A percentile compares a stretch with the other conserved stretches of the same genome.
phyloP scores from a whole-genome alignment of 2,888 invertebrate species.

The Chromoteleia sp. region DNA sequence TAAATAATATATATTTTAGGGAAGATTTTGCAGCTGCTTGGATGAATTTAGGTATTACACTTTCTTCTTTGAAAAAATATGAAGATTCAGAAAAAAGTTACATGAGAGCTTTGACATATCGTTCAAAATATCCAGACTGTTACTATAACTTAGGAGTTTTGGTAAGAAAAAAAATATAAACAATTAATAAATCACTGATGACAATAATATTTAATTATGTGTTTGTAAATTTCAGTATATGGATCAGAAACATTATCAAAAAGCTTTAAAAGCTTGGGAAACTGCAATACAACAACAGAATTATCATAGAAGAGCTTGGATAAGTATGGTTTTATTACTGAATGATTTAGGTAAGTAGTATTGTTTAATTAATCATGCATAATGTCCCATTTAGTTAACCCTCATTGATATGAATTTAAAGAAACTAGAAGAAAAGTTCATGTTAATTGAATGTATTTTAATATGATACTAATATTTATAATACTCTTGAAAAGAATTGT shows the following conservation, averaged over 20 bases:
- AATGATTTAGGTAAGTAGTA: slow-evolving; percentile 89
- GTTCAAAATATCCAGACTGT: slow-evolving; percentile 95
- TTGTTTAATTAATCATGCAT: no score
- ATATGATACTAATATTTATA: no score
- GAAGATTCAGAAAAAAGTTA: slow-evolving; percentile 92
- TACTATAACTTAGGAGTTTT: slow-evolving; percentile 97
- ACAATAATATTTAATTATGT: no score
- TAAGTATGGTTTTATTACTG: slow-evolving; percentile 93
- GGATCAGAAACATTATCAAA: slow-evolving; percentile 89
- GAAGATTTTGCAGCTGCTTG: slow-evolving; percentile 97
- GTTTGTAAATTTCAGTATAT: slow-evolving; percentile 91
- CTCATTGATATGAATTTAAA: no score
- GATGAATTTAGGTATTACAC: slow-evolving; percentile 99
- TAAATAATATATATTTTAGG: slow-evolving; percentile 87
- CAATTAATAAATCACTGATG: no score
- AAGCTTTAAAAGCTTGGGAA: slow-evolving; percentile 93
- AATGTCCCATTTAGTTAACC: no score
- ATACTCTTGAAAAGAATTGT: no score
- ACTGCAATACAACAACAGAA: slow-evolving; percentile 92
- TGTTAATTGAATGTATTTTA: no score
- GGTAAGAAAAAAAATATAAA: slow-evolving; percentile 85
- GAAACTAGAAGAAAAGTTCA: no score
- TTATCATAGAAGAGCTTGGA: slow-evolving; percentile 95
- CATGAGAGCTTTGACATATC: slow-evolving; percentile 90
- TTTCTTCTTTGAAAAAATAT: slow-evolving; percentile 90